These are phyloP conservation scores for Copidosoma floridanum DNA, from an alignment of 1,140 invertebrate genomes.

Conservation along the genomic window DNA sequence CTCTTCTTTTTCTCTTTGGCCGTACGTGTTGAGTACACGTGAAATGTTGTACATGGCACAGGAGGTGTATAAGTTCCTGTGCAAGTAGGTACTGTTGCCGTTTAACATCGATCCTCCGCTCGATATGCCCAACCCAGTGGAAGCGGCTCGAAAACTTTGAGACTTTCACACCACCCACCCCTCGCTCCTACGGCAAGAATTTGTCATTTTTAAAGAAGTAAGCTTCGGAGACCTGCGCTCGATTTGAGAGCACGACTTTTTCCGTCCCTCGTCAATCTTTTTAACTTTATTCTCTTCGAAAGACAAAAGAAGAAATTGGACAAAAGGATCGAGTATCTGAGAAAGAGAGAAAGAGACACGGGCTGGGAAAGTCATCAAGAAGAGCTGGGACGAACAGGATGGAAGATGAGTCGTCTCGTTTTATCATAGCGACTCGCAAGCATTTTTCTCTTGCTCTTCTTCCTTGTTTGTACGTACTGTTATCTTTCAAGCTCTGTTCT, in stretches of 20 bases:
- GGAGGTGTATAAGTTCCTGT: too few species aligned
- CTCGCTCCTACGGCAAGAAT: too few species aligned
- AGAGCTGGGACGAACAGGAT: not conserved
- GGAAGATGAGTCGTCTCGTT: slow-evolving; percentile 14
- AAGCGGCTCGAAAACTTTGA: not conserved
- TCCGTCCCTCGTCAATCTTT: not conserved
- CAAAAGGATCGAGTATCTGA: not conserved
- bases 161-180: too few species aligned
- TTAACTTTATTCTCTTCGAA: slow-evolving; percentile 5
- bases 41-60: too few species aligned
- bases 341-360: not conserved
- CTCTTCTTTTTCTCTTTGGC: too few species aligned
- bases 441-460: too few species aligned
- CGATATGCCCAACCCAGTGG: too few species aligned
- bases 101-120: slow-evolving; percentile 16
- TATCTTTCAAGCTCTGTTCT: not conserved
- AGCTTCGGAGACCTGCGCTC: not conserved
- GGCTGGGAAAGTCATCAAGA: too few species aligned
- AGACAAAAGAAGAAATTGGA: not conserved
- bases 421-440: not conserved
- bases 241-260: slow-evolving; percentile 16
- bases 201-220: slow-evolving; percentile 13
- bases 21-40: too few species aligned
- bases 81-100: too few species aligned
- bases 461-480: not conserved